phyloP scores from a whole-genome alignment of 2,113 vertebrate genomes.

The Myrmophylax atrothorax region DNA sequence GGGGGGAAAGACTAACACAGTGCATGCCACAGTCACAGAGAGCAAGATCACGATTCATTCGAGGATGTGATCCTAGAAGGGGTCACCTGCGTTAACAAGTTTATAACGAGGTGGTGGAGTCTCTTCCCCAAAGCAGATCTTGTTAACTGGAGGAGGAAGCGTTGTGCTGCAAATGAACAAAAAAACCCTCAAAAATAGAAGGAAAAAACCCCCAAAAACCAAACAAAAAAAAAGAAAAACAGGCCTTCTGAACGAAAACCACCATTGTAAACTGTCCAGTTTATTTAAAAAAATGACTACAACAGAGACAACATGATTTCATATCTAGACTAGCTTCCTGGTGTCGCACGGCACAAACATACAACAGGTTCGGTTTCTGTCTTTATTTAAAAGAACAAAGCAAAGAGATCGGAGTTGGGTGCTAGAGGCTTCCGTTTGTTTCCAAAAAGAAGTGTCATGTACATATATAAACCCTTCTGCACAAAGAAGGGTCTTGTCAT shows the following conservation, averaged over 20 bases:
- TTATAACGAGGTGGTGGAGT: constrained; percentile 60
- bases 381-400: constrained; percentile 80
- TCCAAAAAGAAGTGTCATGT: constrained; percentile 82
- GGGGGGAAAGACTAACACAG: constrained; percentile 65
- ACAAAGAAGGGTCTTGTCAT: constrained; percentile 85
- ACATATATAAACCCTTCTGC: constrained; percentile 83
- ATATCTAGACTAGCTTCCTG: constrained; percentile 83
- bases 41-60: constrained; percentile 62
- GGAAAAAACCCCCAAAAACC: not conserved
- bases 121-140: constrained; percentile 61
- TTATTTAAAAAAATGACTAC: constrained; percentile 85
- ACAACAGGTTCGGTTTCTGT: constrained; percentile 73
- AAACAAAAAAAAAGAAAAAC: not conserved
- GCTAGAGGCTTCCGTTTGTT: constrained; percentile 80
- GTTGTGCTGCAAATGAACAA: constrained; percentile 46
- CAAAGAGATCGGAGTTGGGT: constrained; percentile 77
- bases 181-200: not conserved
- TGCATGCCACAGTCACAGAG: constrained; percentile 66
- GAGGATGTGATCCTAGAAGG: constrained; percentile 70
- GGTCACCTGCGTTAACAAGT: constrained; percentile 60
- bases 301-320: constrained; percentile 83
- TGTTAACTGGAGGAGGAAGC: constrained; percentile 58
- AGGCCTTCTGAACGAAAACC: constrained; percentile 80
- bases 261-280: constrained; percentile 90
- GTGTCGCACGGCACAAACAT: constrained; percentile 78